These are phyloP conservation scores for Calidris pugnax DNA, from an alignment of 2,113 vertebrate species.

Conservation along the genomic window DNA sequence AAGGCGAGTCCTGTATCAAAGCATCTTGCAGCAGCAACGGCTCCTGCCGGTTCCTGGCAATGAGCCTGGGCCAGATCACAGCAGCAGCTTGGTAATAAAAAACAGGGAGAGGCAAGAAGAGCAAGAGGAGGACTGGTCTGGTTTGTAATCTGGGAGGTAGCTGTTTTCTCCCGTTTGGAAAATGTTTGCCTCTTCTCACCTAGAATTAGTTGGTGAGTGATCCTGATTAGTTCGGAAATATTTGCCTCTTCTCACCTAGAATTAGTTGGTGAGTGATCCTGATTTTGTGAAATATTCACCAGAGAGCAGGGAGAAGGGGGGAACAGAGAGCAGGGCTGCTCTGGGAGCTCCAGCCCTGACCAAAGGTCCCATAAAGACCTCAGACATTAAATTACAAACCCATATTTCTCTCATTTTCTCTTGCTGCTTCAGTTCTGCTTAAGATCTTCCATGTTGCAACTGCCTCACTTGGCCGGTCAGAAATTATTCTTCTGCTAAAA, in stretches of 20 bases:
- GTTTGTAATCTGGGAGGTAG: not conserved
- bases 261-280: not conserved
- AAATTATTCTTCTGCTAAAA: not conserved
- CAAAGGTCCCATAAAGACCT: no score
- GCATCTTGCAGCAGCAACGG: not conserved
- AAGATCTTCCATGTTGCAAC: accelerated
- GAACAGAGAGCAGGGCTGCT: not conserved
- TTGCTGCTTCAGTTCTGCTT: not conserved
- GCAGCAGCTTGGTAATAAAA: not conserved
- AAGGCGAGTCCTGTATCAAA: not conserved
- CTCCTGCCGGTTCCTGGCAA: not conserved
- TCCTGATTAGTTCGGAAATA: no score
- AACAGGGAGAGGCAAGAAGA: not conserved
- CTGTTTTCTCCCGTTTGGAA: not conserved
- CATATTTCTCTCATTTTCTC: not conserved
- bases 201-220: not conserved
- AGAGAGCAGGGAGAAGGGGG: not conserved
- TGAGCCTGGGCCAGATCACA: not conserved
- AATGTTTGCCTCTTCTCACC: not conserved
- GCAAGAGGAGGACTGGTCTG: not conserved
- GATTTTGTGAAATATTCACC: not conserved
- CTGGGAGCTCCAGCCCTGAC: not conserved
- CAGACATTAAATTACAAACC: not conserved
- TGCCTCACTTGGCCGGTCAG: not conserved
- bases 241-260: not conserved